phyloP scores from a whole-genome alignment of 2,797 vertebrate genomes.

The Eulemur rubriventer region DNA sequence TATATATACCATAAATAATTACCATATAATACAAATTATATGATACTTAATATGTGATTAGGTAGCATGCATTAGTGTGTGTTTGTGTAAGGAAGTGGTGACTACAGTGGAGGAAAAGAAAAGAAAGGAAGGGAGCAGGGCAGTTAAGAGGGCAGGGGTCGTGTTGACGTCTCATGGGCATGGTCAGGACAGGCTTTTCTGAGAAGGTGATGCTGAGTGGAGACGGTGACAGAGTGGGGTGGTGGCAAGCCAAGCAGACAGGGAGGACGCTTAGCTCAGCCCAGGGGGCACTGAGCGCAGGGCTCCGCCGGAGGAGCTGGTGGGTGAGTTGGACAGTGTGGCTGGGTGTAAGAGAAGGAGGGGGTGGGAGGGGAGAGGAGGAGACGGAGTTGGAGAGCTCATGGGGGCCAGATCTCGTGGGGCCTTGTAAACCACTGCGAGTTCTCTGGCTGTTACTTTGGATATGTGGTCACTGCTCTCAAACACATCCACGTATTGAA shows the following conservation, averaged over 20 bases:
- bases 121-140: not conserved
- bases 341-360: not conserved
- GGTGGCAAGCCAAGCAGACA: not conserved
- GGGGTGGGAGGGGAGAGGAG: not conserved
- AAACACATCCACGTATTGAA: not conserved
- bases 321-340: not conserved
- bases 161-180: not conserved
- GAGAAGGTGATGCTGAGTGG: not conserved
- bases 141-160: not conserved
- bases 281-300: rapidly evolving
- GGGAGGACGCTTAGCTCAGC: not conserved
- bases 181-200: not conserved
- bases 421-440: not conserved
- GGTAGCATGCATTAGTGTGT: not conserved
- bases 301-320: rapidly evolving
- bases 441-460: not conserved
- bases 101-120: not conserved
- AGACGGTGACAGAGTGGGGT: not conserved
- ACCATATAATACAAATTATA: not conserved
- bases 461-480: not conserved
- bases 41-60: not conserved
- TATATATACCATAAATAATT: not conserved
- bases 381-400: not conserved
- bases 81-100: not conserved
- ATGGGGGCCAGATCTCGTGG: rapidly evolving